These are phyloP conservation scores for Betta splendens DNA, from an alignment of 2,797 vertebrate genomes.

Conservation along the genomic window DNA sequence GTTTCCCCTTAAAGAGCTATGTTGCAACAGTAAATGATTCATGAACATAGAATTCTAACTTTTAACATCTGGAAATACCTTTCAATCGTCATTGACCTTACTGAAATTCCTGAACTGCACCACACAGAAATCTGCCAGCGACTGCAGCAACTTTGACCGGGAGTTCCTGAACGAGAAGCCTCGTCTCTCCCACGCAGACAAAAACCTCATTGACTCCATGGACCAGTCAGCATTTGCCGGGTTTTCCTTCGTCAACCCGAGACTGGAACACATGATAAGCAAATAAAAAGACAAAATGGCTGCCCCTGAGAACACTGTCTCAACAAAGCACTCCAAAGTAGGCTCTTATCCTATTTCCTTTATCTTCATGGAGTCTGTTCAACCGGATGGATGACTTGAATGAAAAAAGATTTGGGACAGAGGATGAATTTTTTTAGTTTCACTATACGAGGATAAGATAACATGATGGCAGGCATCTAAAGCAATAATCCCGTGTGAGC, in stretches of 20 bases:
- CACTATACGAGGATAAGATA: constrained; percentile 16
- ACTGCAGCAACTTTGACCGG: constrained; percentile 96
- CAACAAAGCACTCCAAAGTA: constrained; percentile 5
- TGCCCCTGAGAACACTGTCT: neutral
- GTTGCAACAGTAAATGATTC: neutral
- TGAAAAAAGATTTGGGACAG: constrained; percentile 7
- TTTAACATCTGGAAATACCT: neutral
- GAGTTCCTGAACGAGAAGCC: constrained; percentile 97
- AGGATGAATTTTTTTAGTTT: constrained; percentile 18
- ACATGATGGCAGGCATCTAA: constrained; percentile 13
- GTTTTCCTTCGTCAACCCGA: constrained; percentile 96
- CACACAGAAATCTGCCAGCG: constrained; percentile 89
- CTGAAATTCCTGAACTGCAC: constrained; percentile 35
- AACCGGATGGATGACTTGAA: constrained; percentile 27
- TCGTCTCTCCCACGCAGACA: constrained; percentile 89
- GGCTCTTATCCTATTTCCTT: constrained; percentile 14
- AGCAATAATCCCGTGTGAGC: constrained; percentile 23
- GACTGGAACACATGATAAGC: constrained; percentile 84
- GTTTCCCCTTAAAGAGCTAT: neutral
- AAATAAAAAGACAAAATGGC: constrained; percentile 75
- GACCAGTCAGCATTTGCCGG: constrained; percentile 90
- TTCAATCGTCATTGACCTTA: constrained; percentile 5
- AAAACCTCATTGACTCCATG: constrained; percentile 97
- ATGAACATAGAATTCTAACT: neutral
- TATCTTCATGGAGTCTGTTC: constrained; percentile 23